A percentile compares a stretch with the other conserved stretches of the same genome.
These are phyloP conservation scores for Ctenoplectra terminalis DNA, from an alignment of 1,140 invertebrate species.

Conservation along the genomic window DNA sequence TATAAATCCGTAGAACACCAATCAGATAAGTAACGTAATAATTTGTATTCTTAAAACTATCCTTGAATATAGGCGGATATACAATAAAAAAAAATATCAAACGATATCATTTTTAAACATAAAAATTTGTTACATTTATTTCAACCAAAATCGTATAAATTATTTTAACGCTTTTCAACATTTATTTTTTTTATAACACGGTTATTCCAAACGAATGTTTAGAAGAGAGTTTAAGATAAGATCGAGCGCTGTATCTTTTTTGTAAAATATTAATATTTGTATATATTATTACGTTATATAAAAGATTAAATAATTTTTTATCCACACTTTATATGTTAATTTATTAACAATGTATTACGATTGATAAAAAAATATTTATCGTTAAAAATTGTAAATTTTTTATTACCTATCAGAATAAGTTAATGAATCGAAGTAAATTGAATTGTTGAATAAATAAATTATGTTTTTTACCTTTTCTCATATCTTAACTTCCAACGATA, in stretches of 20 bases:
- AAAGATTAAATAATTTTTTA: neutral
- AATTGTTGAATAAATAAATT: neutral
- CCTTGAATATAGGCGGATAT: neutral
- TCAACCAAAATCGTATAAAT: neutral
- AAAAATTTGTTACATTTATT: neutral
- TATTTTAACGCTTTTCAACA: neutral
- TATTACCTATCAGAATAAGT: neutral
- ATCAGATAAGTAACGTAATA: constrained; percentile 17
- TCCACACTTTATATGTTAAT: neutral
- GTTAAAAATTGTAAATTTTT: no score
- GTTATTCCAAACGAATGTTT: neutral
- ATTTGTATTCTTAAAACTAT: constrained; percentile 12
- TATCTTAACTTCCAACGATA: neutral
- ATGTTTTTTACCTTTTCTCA: neutral
- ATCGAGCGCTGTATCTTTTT: no score
- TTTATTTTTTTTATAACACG: neutral
- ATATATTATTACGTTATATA: neutral
- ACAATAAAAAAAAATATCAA: neutral
- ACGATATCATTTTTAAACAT: neutral
- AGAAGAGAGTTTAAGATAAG: no score
- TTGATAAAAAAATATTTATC: neutral
- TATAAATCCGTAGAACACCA: constrained; percentile 26
- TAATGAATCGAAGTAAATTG: neutral
- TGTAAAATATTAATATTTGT: no score
- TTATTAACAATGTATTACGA: neutral